Percentiles rank a stretch among this genome's conserved stretches.
These are phyloP conservation scores for Exephanes ischioxanthus DNA, from an alignment of 2,888 invertebrate species.

Conservation along the genomic window DNA sequence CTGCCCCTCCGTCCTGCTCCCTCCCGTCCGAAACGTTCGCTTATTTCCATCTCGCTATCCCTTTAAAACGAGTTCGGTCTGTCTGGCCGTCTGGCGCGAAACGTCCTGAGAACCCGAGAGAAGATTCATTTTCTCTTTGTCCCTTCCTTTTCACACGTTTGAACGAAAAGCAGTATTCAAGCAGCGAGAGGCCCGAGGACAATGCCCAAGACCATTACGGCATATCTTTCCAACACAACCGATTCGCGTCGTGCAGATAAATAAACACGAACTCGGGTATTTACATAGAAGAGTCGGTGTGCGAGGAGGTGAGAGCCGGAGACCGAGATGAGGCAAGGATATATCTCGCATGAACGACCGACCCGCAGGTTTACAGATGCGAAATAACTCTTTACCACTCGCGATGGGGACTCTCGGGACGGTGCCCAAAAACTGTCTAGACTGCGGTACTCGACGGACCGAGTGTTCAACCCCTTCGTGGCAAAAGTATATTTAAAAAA, in stretches of 20 bases:
- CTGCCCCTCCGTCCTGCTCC: constrained; percentile 18
- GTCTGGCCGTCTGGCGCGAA: constrained; percentile 76
- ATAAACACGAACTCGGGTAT: constrained; percentile 64
- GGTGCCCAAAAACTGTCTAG: constrained; percentile 54
- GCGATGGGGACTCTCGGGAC: constrained; percentile 7
- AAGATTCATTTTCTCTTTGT: constrained; percentile 82
- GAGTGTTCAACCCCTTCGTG: neutral
- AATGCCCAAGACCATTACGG: constrained; percentile 71
- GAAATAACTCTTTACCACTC: constrained; percentile 56
- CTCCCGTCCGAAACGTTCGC: constrained; percentile 18
- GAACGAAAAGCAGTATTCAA: constrained; percentile 62
- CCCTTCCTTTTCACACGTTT: constrained; percentile 81
- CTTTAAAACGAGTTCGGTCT: constrained; percentile 81
- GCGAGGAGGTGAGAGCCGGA: neutral
- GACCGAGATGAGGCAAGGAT: neutral
- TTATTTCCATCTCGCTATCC: constrained; percentile 66
- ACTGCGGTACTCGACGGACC: neutral
- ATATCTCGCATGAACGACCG: neutral
- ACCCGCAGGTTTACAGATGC: constrained; percentile 44
- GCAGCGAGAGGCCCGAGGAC: constrained; percentile 33
- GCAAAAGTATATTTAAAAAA: neutral
- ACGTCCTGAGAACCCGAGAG: constrained; percentile 79
- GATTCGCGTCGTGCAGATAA: constrained; percentile 55
- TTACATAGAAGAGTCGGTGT: constrained; percentile 52
- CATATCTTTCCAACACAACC: constrained; percentile 56